Percentiles rank a stretch among this genome's conserved stretches.
phyloP scores from a whole-genome alignment of 1,140 invertebrate genomes.

The Danaus plexippus region DNA sequence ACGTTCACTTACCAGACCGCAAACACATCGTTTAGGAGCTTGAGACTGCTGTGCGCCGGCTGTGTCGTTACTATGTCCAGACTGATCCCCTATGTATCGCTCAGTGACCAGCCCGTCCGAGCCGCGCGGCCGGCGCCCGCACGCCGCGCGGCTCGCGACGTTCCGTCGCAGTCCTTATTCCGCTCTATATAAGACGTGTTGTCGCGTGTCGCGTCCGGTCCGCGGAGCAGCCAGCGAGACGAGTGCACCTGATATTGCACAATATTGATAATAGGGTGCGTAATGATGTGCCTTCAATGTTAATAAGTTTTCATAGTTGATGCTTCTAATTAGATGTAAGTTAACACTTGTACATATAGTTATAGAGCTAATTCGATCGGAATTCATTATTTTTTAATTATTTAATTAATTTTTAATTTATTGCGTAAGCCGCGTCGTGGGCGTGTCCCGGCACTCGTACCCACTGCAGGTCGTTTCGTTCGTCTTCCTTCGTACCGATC shows the following conservation, averaged over 20 bases:
- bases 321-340: constrained; percentile 67
- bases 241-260: constrained; percentile 52
- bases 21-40: too few relatives aligned
- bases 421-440: constrained; percentile 41
- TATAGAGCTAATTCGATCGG: constrained; percentile 53
- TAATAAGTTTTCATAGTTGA: constrained; percentile 70
- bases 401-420: constrained; percentile 66
- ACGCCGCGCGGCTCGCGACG: constrained; percentile 16
- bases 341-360: constrained; percentile 66
- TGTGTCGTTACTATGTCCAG: too few relatives aligned
- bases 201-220: constrained; percentile 49
- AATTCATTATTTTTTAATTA: constrained; percentile 66
- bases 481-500: constrained; percentile 8
- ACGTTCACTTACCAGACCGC: constrained; percentile 6
- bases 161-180: constrained; percentile 50
- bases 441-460: constrained; percentile 4
- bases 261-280: constrained; percentile 62
- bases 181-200: constrained; percentile 45
- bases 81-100: too few relatives aligned
- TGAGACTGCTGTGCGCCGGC: too few relatives aligned
- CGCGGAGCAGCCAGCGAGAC: constrained; percentile 41
- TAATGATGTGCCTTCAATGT: constrained; percentile 70
- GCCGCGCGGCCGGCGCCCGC: neutral
- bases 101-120: too few relatives aligned
- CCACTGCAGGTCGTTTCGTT: constrained; percentile 15